Percentiles rank a stretch among this genome's conserved stretches.
phyloP scores from a whole-genome alignment of 2,113 vertebrate species.

The Rissa tridactyla region DNA sequence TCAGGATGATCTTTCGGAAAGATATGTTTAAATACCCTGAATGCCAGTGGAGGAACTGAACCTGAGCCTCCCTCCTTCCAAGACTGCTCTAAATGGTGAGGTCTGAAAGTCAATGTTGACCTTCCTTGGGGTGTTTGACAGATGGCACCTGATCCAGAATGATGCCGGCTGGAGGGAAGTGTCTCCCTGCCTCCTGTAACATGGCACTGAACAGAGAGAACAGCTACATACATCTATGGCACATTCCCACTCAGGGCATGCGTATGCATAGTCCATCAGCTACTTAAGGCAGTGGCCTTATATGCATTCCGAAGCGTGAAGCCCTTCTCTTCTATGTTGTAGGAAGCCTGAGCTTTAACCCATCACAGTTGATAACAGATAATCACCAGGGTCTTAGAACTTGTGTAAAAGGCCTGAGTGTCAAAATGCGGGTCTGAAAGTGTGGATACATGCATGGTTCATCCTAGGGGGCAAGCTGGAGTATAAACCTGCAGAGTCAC shows the following conservation, averaged over 20 bases:
- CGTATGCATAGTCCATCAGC: neutral
- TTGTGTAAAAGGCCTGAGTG: neutral
- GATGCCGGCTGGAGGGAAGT: neutral
- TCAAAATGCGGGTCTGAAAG: neutral
- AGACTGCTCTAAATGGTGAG: neutral
- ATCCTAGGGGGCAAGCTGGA: neutral
- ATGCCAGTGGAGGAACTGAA: neutral
- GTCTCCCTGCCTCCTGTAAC: neutral
- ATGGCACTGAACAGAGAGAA: neutral
- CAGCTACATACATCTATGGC: neutral
- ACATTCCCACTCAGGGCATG: neutral
- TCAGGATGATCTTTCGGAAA: neutral
- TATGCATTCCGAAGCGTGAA: neutral
- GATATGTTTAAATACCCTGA: neutral
- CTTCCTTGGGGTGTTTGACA: neutral
- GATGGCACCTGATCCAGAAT: neutral
- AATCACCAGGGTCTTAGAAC: neutral
- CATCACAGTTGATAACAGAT: neutral
- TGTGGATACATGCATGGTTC: neutral
- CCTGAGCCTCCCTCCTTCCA: neutral
- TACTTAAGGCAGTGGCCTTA: neutral
- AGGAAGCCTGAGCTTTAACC: neutral
- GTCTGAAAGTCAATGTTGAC: neutral
- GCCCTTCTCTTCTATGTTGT: neutral
- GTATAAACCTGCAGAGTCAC: neutral